Percentiles rank a stretch among this genome's conserved stretches.
phyloP scores from a whole-genome alignment of 2,113 vertebrate genomes.

The Clarias gariepinus region DNA sequence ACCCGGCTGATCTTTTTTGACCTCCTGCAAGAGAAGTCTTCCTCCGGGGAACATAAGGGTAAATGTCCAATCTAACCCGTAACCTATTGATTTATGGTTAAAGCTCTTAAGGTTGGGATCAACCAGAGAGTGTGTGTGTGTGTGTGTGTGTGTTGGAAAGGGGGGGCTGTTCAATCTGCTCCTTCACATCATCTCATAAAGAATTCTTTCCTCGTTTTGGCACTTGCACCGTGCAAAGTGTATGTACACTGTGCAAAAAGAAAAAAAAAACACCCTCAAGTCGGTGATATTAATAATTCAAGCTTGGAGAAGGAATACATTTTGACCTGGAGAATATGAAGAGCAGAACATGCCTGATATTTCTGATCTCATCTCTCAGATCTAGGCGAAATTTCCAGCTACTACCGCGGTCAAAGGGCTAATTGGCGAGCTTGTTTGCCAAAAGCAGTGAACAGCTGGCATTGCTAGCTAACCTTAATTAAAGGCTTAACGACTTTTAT shows the following conservation, averaged over 20 bases:
- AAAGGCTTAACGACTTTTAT: neutral
- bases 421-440: slow-evolving; percentile 16
- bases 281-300: slow-evolving; percentile 10
- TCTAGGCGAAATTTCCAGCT: neutral
- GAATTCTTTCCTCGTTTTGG: slow-evolving; percentile 7
- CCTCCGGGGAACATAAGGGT: neutral
- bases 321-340: neutral
- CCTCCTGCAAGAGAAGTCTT: neutral
- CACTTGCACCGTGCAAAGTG: neutral
- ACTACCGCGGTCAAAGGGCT: neutral
- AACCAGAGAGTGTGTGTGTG: neutral
- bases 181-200: slow-evolving; percentile 1
- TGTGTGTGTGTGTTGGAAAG: neutral
- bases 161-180: neutral
- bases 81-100: neutral
- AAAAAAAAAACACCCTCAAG: neutral
- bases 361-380: neutral
- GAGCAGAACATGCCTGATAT: neutral
- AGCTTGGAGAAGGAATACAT: neutral
- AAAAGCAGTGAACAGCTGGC: slow-evolving; percentile 25
- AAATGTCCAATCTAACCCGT: slow-evolving; percentile 18
- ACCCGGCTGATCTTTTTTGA: neutral
- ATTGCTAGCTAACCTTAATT: slow-evolving; percentile 25
- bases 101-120: neutral
- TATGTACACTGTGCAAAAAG: neutral